Evolutionary conservation across 2,888 invertebrate species (phyloP).

Genomic region (Aleiodes leptofemur): DNA sequence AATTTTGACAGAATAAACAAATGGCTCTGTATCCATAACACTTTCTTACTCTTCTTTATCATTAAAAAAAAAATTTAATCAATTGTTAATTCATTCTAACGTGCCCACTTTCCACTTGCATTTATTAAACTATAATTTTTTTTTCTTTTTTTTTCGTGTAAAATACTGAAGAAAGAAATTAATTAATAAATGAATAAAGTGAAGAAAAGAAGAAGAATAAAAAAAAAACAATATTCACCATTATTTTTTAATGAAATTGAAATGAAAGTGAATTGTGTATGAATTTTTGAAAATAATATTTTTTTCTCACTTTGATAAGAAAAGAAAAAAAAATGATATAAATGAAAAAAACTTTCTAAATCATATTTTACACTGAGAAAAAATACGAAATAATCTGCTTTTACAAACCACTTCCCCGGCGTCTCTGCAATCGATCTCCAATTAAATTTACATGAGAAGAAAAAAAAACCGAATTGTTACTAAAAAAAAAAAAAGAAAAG

Average conservation of each 20-base stretch:
- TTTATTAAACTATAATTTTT: not conserved
- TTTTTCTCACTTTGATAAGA: not conserved
- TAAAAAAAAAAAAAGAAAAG: not conserved
- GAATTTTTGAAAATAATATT: not conserved
- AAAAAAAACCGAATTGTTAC: slow-evolving; percentile 29
- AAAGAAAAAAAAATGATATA: not conserved
- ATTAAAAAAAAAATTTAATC: not conserved
- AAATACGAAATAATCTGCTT: slow-evolving; percentile 48
- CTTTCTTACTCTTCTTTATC: slow-evolving; percentile 1
- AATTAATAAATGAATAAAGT: not conserved
- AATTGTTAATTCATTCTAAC: slow-evolving; percentile 12
- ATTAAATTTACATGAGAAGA: slow-evolving; percentile 36
- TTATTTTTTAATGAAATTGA: not conserved
- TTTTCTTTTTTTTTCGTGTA: not conserved
- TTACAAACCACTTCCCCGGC: slow-evolving; percentile 37
- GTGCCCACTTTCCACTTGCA: slow-evolving; percentile 5
- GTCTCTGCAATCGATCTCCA: slow-evolving; percentile 44
- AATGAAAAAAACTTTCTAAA: not conserved
- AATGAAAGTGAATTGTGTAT: not conserved
- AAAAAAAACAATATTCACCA: slow-evolving; percentile 46
- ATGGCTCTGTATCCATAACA: not conserved
- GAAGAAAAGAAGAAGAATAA: too few species aligned
- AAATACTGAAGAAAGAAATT: slow-evolving; percentile 50
- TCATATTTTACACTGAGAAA: not conserved
- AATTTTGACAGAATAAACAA: not conserved